Evolutionary conservation across 23 tunicate genomes (phyloP).

Genomic region (Ciona savignyi): DNA sequence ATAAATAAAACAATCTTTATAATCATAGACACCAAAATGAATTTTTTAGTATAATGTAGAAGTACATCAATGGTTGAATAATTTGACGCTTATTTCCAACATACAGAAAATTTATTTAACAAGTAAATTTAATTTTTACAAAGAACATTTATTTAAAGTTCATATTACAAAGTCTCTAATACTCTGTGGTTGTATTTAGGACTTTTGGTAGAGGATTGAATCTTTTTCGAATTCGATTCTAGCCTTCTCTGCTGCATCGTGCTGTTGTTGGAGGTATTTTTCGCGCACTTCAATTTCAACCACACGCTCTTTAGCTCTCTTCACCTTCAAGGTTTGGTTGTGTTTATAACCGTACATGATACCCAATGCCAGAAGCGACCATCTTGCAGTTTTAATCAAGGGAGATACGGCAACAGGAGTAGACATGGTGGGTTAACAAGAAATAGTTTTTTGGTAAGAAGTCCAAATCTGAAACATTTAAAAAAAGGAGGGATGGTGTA

Average conservation of each 20-base stretch:
- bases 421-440: background rate
- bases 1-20: background rate
- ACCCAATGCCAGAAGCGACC: conserved; percentile 45
- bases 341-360: conserved; percentile 37
- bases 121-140: too few species aligned
- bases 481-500: too few species aligned
- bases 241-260: conserved; percentile 33
- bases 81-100: too few species aligned
- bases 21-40: too few species aligned
- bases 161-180: background rate
- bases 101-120: background rate
- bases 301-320: conserved; percentile 35
- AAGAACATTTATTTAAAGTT: background rate
- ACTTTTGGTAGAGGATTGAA: conserved; percentile 49
- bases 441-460: too few species aligned
- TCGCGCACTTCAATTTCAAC: conserved; percentile 33
- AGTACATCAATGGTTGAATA: too few species aligned
- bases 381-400: conserved; percentile 49
- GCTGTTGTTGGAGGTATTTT: conserved; percentile 33
- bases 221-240: conserved; percentile 65
- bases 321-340: conserved; percentile 26
- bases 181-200: background rate
- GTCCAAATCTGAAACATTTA: too few species aligned
- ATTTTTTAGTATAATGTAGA: too few species aligned
- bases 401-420: background rate